phyloP scores from a whole-genome alignment of 2,797 vertebrate species.

The Calcarius lapponicus region DNA sequence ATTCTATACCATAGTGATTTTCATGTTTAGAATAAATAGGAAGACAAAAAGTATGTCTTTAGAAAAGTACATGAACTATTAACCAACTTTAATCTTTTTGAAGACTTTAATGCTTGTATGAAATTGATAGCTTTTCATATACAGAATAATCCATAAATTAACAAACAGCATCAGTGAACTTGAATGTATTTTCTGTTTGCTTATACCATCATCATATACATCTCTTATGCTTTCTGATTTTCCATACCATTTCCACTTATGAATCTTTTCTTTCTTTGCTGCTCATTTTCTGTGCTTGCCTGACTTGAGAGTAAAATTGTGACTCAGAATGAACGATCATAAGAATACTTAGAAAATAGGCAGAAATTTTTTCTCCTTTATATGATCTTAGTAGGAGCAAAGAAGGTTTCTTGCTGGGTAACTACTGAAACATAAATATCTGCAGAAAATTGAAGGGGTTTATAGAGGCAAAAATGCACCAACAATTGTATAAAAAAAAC shows the following conservation, averaged over 20 bases:
- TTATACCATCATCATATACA: background rate
- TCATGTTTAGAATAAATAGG: background rate
- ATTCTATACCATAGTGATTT: background rate
- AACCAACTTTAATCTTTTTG: background rate
- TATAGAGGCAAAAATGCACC: background rate
- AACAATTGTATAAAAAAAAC: background rate
- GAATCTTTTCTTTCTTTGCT: background rate
- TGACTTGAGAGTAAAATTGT: background rate
- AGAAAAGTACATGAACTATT: background rate
- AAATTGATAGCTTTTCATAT: background rate
- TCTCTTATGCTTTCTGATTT: background rate
- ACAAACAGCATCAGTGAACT: background rate
- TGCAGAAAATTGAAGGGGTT: background rate
- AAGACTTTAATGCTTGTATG: background rate
- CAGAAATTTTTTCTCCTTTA: conserved; percentile 1
- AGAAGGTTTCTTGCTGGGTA: background rate
- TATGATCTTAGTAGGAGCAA: background rate
- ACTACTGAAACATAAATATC: conserved; percentile 11
- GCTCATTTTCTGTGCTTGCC: background rate
- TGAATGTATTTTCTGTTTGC: background rate
- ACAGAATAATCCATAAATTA: conserved; percentile 2
- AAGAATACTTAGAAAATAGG: background rate
- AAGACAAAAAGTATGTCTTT: background rate
- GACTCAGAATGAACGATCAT: background rate
- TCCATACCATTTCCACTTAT: background rate